Conservation (phyloP, 2,113 vertebrate species). For the Neogobius melanostomus region DNA sequence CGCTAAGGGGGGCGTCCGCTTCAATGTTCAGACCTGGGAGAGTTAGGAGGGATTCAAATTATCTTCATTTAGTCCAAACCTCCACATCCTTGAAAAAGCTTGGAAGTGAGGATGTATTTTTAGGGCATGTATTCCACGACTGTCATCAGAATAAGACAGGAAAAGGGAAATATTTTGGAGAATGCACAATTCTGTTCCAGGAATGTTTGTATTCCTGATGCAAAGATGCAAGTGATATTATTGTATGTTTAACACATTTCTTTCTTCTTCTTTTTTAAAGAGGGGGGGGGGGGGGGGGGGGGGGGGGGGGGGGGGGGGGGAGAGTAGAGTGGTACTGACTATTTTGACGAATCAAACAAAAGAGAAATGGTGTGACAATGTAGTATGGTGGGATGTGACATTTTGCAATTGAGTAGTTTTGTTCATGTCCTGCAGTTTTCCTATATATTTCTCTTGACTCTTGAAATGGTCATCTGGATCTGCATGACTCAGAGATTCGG, state of each 20-base stretch:
- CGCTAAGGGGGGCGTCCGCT: slow-evolving; percentile 68
- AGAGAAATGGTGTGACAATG: no score
- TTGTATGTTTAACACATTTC: no score
- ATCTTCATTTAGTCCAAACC: slow-evolving; percentile 77
- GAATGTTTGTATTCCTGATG: slow-evolving; percentile 19
- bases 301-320: no score
- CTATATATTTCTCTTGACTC: slow-evolving; percentile 6
- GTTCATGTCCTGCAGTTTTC: not conserved
- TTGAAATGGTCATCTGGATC: not conserved
- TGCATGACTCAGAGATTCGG: slow-evolving; percentile 25
- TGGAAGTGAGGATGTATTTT: slow-evolving; percentile 70
- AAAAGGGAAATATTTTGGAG: not conserved
- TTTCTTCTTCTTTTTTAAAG: no score
- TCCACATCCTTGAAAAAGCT: slow-evolving; percentile 77
- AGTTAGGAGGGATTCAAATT: slow-evolving; percentile 74
- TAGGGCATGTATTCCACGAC: slow-evolving; percentile 58
- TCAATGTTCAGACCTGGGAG: slow-evolving; percentile 69
- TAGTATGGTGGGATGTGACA: slow-evolving; percentile 2
- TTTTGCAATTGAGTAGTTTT: not conserved
- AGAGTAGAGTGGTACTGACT: no score
- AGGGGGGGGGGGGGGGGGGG: no score
- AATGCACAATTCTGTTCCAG: not conserved
- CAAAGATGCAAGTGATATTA: not conserved
- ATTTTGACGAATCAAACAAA: no score
- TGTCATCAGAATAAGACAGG: slow-evolving; percentile 8